Base-by-base conservation (phyloP, 2,797 vertebrate genomes). In the Euthynnus affinis region DNA sequence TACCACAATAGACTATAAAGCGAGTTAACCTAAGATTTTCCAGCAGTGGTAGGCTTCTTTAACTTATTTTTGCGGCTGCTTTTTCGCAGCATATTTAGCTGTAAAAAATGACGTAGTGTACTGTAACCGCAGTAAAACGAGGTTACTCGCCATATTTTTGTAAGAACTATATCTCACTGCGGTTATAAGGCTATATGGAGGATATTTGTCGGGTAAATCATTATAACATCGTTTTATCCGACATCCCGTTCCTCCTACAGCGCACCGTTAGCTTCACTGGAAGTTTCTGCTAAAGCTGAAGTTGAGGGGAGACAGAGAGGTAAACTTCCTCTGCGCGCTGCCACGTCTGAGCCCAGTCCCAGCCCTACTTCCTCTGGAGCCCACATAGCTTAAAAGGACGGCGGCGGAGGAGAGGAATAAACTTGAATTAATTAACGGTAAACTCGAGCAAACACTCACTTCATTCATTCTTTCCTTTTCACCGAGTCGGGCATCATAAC, bases 371-470 rank as follows among this genome's bases (percentile, higher is more conserved):
- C 58, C 74, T 71, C 71, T 13, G 66, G 63, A 64, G 74, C 67
- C 5, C 69, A 9, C 0, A 8, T 9, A 42, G 67, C 70, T 13
- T 0, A 6, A 0, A 0, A 37, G 40, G 59, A 87, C 70, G 17
- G 68, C 82, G 14, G 61, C 57, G 55, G 51, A 80, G 76, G 70
- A 80, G 17, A 25, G 53, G 76, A 61, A 49, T 0, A 81, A 53
- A 68, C 70, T 34, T 80, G 74, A 76, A 72, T 70, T 25, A 69
- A 87, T 80, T 69, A 44, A 92, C 82, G 90, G 92, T 93, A 89
- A 91, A 88, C 44, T n/a, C 8, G 17, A 81, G 63, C 66, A 69
- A 80, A 86, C 6, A 56, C 14, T 32, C 25, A n/a, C 44, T 63
- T 23, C 13, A 8, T 18, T 57, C 17, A 32, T 42, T 55, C 9